Evolutionary conservation across 2,113 vertebrate genomes (phyloP).

Genomic region (Mirza zaza): DNA sequence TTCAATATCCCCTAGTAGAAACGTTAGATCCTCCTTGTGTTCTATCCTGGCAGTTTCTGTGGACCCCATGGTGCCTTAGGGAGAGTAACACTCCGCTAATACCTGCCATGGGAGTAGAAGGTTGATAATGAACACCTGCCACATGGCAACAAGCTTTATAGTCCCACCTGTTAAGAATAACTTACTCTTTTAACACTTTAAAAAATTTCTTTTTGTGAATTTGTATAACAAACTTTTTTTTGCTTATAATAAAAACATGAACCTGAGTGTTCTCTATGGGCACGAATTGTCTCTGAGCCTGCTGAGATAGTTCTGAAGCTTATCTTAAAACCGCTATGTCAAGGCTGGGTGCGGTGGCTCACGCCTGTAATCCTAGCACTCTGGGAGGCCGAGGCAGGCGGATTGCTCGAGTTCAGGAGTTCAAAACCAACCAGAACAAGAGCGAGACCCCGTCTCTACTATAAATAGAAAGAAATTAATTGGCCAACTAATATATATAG

Average conservation of each 20-base stretch:
- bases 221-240: neutral
- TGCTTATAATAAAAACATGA: neutral
- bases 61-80: neutral
- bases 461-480: no score
- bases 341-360: no score
- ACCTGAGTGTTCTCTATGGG: fast-evolving
- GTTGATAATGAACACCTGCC: neutral
- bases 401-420: no score
- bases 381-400: no score
- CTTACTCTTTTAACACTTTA: neutral
- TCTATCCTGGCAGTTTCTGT: neutral
- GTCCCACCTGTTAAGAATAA: neutral
- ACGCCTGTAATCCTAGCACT: no score
- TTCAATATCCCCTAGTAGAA: neutral
- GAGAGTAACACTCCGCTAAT: neutral
- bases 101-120: neutral
- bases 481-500: no score
- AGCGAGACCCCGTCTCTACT: no score
- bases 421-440: no score
- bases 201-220: neutral
- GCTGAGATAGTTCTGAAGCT: neutral
- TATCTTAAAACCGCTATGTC: neutral
- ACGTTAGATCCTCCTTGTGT: neutral
- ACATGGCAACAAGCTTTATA: neutral
- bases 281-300: neutral